Evolutionary conservation across 1,140 invertebrate species (phyloP).

Genomic region (Thalassaphorura encarpata): DNA sequence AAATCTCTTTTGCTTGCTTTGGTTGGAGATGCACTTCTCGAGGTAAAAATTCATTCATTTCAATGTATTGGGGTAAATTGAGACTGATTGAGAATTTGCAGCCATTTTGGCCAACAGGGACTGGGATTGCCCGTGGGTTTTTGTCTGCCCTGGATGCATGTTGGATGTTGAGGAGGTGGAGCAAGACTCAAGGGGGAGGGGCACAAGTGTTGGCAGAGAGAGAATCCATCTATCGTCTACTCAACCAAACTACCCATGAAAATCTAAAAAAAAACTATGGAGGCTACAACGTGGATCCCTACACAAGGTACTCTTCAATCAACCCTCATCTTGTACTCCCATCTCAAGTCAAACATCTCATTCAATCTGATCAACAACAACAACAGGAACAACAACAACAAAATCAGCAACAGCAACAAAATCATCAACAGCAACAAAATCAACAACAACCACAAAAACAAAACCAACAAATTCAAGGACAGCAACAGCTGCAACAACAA

Average conservation of each 20-base stretch:
- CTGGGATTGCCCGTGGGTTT: slow-evolving; percentile 47
- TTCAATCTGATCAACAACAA: no score
- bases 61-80: neutral
- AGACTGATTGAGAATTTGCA: slow-evolving; percentile 21
- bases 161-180: slow-evolving; percentile 45
- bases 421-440: no score
- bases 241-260: slow-evolving; percentile 46
- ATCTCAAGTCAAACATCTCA: no score
- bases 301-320: slow-evolving; percentile 42
- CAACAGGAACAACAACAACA: no score
- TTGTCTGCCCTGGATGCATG: slow-evolving; percentile 45
- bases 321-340: no score
- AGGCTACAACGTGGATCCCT: slow-evolving; percentile 41
- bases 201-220: slow-evolving; percentile 41
- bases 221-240: slow-evolving; percentile 43
- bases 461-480: no score
- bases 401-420: no score
- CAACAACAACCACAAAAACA: no score
- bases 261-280: slow-evolving; percentile 41
- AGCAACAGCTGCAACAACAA: no score
- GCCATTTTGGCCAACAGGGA: slow-evolving; percentile 50
- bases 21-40: slow-evolving; percentile 48
- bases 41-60: slow-evolving; percentile 35
- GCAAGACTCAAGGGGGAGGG: slow-evolving; percentile 37
- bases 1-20: slow-evolving; percentile 42